Evolutionary conservation across 1,140 invertebrate species (phyloP), one percentile per base, ranked within the genome.

Genomic region (Drosophila fuyamai): DNA sequence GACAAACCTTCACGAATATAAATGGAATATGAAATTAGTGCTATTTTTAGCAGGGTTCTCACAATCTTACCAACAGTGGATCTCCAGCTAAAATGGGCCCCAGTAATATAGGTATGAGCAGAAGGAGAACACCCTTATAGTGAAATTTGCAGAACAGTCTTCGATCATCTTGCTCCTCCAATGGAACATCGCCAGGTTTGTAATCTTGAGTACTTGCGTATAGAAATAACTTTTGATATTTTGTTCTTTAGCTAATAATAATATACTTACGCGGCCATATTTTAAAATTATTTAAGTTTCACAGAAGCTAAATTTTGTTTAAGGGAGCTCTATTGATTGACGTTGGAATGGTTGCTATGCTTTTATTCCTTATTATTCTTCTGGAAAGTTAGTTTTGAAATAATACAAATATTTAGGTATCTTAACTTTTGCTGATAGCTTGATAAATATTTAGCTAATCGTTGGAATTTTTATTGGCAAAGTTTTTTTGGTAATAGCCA

Each of bases 391-490:
- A 23, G 23, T 23, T 23, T 23, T 23, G 23, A 23, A 23, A 23
- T 23, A 23, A 23, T 23, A n/a, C 9, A 29, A 29, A 4, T 9
- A 29, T 32, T 9, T 8, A 14, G n/a, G 7, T 29, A n/a, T 14
- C 7, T 48, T 29, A 29, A 14, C 12, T 1, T 4, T 16, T 1
- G 14, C 4, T 14, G 16, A 18, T 4, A 2, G 27, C 7, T 29
- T 14, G 0, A 27, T n/a, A 58, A 62, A 29, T 8, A 18, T 12
- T 6, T 8, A 58, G 5, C 54, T 23, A 43, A 43, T 61, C 57
- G 32, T 29, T 36, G 23, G 27, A 76, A 51, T 74, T 60, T 81
- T 82, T 82, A 82, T 82, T 82, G 79, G 44, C 23, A 82, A 82
- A 82, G 68, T 82, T 81, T 56, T 60, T 63, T 61, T 74, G 5